Evolutionary conservation across 2,113 vertebrate species (phyloP).

Genomic region (Asarcornis scutulata): DNA sequence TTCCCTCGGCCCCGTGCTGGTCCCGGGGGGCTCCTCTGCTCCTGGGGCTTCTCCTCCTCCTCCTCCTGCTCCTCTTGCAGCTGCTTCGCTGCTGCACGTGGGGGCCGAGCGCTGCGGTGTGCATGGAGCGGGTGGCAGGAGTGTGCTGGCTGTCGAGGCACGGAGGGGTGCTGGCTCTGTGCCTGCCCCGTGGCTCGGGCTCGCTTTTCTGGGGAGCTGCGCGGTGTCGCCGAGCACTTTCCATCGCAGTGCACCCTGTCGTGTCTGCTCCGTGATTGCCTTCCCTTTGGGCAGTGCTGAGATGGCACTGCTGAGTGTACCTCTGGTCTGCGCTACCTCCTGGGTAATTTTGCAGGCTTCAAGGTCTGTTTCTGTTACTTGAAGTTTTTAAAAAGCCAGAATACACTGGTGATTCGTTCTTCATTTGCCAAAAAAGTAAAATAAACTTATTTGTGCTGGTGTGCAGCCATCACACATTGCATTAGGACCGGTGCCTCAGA

Average conservation of each 20-base stretch:
- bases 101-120: no score
- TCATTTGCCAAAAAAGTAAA: background rate
- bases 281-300: background rate
- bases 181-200: background rate
- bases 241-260: background rate
- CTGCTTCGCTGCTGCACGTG: no score
- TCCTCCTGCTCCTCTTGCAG: background rate
- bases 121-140: background rate
- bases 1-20: fast-evolving
- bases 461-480: background rate
- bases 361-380: background rate
- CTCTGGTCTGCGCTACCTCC: background rate
- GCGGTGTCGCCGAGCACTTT: no score
- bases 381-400: background rate
- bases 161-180: background rate
- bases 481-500: background rate
- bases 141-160: background rate
- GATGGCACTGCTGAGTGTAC: no score
- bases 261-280: no score
- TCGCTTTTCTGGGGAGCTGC: background rate
- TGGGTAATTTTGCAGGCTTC: background rate
- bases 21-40: background rate
- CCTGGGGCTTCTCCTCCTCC: background rate
- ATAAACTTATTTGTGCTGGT: background rate
- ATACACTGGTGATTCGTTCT: background rate